Evolutionary conservation across 2,113 vertebrate genomes (phyloP), one percentile per base, ranked within the genome.

Genomic region (Prionailurus viverrinus): DNA sequence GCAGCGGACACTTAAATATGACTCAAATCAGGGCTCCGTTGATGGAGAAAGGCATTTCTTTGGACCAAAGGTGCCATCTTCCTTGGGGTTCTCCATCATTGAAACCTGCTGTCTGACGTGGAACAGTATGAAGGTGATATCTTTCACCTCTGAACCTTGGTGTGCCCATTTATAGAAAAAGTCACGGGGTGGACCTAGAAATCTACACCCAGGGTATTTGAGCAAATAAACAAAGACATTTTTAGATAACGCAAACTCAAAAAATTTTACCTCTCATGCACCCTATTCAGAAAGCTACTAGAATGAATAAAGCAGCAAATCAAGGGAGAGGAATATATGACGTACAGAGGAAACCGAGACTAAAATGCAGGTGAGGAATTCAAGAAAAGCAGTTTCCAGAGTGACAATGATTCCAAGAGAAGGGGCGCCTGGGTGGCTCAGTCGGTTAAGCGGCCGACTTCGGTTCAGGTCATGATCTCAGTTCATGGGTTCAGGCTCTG

Each of bases 71-170:
- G 11, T 6, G 21, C 19, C 66, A 15, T 27, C 12, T 8, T 69
- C 65, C 48, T 27, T 4, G 48, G 3, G 31, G 4, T 51, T 61
- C 48, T 66, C 29, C 25, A 7, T 9, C 4, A 18, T 25, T 9
- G 7, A 33, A 36, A 73, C 7, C 23, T 25, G 29, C 58, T 45
- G 4, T 48, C 16, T 51, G 18, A 65, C 23, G 45, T 29, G 71
- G 0, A 0, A 21, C 11, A 12, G 7, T 4, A 0, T 11, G 27
- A 69, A 19, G 51, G 5, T 3, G 45, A 1, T 45, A 21, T 27
- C 3, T 33, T 41, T 36, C 3, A 0, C 36, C 18, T 18, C 85
- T 86, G 79, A 33, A 39, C 23, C 3, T 63, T 13, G 5, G 7
- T 3, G 27, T 25, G 51, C 16, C 73, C 61, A 25, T 36, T 41